Base-by-base conservation (phyloP, 2,113 vertebrate genomes). In the Procavia capensis region DNA sequence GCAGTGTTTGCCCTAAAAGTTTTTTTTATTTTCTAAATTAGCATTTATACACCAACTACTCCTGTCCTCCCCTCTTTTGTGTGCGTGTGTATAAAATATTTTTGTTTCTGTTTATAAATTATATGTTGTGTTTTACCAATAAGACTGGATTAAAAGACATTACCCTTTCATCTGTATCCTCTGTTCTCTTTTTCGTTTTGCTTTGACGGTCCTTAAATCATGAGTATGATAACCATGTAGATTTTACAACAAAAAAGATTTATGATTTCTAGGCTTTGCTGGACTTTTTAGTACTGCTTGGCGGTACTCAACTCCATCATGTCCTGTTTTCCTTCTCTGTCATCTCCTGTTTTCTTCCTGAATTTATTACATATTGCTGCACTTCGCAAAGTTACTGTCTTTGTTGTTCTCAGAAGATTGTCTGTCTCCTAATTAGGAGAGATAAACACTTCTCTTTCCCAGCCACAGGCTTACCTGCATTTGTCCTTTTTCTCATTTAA, bases 281-380 rank as follows among this genome's bases (percentile, higher is more conserved):
- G 41, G 50, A 16, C 54, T 87, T 87, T 87, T 89, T 68, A 29
- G 9, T 82, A 47, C n/a, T 43, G 2, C 22, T 59, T 31, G 25
- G 54, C 4, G 47, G 3, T 43, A 66, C 43, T 91, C 0, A 57
- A 17, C 59, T 79, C 11, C 29, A 70, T 82, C 61, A 36, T 34
- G 25, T 88, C 61, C 14, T 85, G 22, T 45, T 92, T 89, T 85
- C 13, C n/a, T 76, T 81, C 85, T 95, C n/a, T n/a, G n/a, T n/a
- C n/a, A 36, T 34, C 31, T 88, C 61, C 14, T 85, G 22, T 45
- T 92, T 89, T 85, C 13, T 31, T 76, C 83, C 85, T 95, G 80
- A 36, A 25, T 83, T 6, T 57, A 4, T 90, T 84, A 39, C 22
- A 4, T 64, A 57, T 9, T 87, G 20, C 84, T 2, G 29, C 24